phyloP scores from a whole-genome alignment of 1,140 invertebrate genomes.

The Tachypleus tridentatus region DNA sequence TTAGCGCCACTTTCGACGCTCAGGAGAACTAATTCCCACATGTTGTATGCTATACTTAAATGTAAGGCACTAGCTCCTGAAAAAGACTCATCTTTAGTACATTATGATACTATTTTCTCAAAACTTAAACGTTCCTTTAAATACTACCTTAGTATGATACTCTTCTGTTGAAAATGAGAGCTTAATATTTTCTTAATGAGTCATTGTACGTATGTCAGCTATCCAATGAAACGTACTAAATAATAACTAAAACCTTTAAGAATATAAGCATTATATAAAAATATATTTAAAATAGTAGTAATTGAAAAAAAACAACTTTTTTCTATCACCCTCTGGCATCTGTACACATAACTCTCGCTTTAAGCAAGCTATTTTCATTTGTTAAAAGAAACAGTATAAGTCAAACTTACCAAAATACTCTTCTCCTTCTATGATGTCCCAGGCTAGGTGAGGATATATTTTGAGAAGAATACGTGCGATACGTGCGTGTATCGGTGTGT shows the following conservation, averaged over 20 bases:
- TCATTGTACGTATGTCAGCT: no score
- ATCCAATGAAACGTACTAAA: no score
- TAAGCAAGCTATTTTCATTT: no score
- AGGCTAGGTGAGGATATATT: slow-evolving; percentile 76
- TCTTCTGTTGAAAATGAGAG: not conserved
- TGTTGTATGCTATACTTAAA: slow-evolving; percentile 88
- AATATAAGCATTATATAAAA: no score
- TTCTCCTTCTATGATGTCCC: slow-evolving; percentile 93
- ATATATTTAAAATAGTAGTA: no score
- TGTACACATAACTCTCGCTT: not conserved
- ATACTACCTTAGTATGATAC: not conserved
- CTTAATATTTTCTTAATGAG: no score
- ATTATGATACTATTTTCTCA: no score
- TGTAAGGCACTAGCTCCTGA: slow-evolving; percentile 82
- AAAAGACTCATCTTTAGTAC: slow-evolving; percentile 11
- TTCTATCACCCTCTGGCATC: no score
- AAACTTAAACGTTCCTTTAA: no score
- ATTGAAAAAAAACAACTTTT: no score
- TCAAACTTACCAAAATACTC: slow-evolving; percentile 72
- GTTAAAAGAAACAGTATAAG: no score
- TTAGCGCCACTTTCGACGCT: slow-evolving; percentile 79
- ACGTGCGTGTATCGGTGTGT: slow-evolving; percentile 69
- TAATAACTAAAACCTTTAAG: no score
- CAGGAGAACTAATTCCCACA: slow-evolving; percentile 89
- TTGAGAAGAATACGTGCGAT: slow-evolving; percentile 78